phyloP scores from a whole-genome alignment of 2,113 vertebrate genomes.

The Helogale parvula region DNA sequence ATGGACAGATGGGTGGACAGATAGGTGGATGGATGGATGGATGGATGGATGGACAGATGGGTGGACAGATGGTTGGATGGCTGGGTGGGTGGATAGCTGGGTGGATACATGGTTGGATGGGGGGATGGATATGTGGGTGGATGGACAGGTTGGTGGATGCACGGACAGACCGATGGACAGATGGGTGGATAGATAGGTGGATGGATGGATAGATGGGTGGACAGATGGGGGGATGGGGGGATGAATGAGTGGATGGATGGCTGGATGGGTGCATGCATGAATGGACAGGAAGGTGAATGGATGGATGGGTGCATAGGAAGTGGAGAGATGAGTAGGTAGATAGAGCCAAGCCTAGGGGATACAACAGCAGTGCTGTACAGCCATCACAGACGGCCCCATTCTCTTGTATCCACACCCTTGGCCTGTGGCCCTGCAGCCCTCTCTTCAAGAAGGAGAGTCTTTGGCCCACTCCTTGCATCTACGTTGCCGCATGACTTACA shows the following conservation, averaged over 20 bases:
- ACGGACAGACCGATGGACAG: too few relatives aligned
- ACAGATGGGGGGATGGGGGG: not conserved
- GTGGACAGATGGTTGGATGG: too few relatives aligned
- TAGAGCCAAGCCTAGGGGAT: not conserved
- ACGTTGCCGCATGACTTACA: not conserved
- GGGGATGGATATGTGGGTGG: too few relatives aligned
- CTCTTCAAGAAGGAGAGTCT: too few relatives aligned
- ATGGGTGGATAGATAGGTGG: not conserved
- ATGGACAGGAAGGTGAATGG: too few relatives aligned
- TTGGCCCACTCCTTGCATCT: not conserved
- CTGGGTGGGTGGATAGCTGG: too few relatives aligned
- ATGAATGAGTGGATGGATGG: too few relatives aligned
- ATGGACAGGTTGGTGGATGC: too few relatives aligned
- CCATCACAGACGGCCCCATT: not conserved
- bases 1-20: not conserved
- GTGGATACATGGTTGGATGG: not conserved
- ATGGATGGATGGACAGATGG: accelerated
- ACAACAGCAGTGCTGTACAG: not conserved
- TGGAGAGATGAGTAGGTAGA: accelerated
- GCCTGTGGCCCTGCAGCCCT: not conserved
- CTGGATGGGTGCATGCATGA: not conserved
- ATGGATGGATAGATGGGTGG: not conserved
- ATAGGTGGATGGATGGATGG: too few relatives aligned
- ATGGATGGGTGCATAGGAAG: too few relatives aligned
- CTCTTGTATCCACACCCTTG: not conserved